Evolutionary conservation across 1,140 invertebrate species (phyloP).

Genomic region (Neodiprion lecontei): DNA sequence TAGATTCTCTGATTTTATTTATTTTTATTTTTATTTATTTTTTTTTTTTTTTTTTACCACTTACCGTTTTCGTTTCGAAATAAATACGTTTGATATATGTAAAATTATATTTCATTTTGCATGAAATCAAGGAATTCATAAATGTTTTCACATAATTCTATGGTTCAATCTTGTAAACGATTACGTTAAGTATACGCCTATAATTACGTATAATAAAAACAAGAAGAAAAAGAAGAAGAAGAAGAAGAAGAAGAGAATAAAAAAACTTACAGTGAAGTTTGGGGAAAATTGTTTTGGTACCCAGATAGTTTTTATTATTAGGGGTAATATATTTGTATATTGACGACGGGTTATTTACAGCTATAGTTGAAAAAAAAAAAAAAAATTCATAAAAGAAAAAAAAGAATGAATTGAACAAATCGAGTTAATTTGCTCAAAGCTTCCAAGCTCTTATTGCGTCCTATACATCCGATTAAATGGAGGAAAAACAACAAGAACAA

Average conservation of each 20-base stretch:
- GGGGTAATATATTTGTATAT: neutral
- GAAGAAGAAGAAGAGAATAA: too few relatives aligned
- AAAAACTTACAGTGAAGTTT: too few relatives aligned
- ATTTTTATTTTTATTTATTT: neutral
- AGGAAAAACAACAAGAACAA: neutral
- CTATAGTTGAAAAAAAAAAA: neutral
- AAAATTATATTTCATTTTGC: neutral
- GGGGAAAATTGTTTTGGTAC: too few relatives aligned
- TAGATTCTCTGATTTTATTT: neutral
- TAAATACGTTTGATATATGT: neutral
- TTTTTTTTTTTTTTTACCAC: neutral
- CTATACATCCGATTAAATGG: neutral
- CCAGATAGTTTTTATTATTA: too few relatives aligned
- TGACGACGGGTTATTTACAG: neutral
- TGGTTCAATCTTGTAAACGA: neutral
- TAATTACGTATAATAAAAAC: too few relatives aligned
- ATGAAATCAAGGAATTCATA: too few relatives aligned
- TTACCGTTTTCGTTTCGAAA: neutral
- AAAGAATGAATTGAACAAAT: neutral
- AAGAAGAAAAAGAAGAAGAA: too few relatives aligned
- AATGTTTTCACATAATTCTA: too few relatives aligned
- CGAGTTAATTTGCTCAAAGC: slow-evolving; percentile 15
- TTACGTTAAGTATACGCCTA: neutral
- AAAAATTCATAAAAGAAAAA: neutral
- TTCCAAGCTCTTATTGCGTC: slow-evolving; percentile 8